A percentile compares a stretch with the other conserved stretches of the same genome.
Evolutionary conservation across 2,888 invertebrate genomes (phyloP).

Genomic region (Standfussiana lucernea): DNA sequence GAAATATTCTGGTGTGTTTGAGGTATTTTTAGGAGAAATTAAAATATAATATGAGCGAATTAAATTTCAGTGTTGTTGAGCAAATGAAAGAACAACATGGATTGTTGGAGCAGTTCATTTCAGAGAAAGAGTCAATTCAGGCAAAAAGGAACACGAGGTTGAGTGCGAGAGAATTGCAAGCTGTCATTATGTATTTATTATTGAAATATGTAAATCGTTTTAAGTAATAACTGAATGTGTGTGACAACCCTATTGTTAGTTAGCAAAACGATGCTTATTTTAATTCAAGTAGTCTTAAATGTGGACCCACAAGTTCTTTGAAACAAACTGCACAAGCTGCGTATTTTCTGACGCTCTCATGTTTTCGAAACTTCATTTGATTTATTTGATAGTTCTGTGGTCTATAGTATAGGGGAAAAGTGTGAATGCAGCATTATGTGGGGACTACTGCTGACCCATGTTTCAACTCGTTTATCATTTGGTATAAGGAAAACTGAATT

Average conservation of each 20-base stretch:
- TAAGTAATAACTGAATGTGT: not conserved
- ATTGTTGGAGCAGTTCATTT: constrained; percentile 32
- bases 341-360: not conserved
- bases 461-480: constrained; percentile 26
- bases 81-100: constrained; percentile 55
- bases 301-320: not conserved
- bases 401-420: not conserved
- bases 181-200: constrained; percentile 14
- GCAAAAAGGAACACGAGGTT: constrained; percentile 22
- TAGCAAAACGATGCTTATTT: not conserved
- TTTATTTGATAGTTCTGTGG: constrained; percentile 21
- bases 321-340: not conserved
- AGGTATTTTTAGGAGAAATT: constrained; percentile 34
- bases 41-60: constrained; percentile 24
- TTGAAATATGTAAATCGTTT: constrained; percentile 15
- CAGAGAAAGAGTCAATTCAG: constrained; percentile 49
- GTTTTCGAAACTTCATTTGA: constrained; percentile 4
- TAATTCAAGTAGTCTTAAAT: not conserved
- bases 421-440: constrained; percentile 20
- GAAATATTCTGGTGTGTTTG: constrained; percentile 9
- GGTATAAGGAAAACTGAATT: constrained; percentile 24
- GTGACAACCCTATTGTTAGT: not conserved
- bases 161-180: constrained; percentile 31
- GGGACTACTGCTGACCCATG: constrained; percentile 38
- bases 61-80: constrained; percentile 52